A percentile compares a stretch with the other conserved stretches of the same genome.
Conservation (phyloP, 2,113 vertebrate species). For the Trinectes maculatus region DNA sequence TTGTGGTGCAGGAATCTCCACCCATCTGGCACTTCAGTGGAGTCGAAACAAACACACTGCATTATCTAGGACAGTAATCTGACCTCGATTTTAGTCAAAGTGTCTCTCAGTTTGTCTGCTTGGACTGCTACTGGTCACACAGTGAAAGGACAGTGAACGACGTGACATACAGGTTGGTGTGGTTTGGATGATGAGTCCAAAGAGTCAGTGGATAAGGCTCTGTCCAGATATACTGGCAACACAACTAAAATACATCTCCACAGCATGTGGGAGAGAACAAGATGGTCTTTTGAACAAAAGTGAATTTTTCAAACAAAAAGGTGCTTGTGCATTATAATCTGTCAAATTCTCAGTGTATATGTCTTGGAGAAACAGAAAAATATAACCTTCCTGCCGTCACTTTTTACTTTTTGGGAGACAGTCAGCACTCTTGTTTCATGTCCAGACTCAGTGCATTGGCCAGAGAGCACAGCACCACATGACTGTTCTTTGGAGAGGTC, state of each 20-base stretch:
- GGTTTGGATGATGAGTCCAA: not conserved
- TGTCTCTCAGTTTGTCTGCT: conserved; percentile 11
- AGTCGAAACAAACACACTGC: conserved; percentile 27
- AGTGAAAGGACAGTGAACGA: not conserved
- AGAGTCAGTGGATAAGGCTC: not conserved
- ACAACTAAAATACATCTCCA: not conserved
- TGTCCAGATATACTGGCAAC: not conserved
- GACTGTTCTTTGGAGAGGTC: conserved; percentile 80
- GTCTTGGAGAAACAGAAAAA: not conserved
- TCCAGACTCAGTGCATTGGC: conserved; percentile 73
- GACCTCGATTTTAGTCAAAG: conserved; percentile 41
- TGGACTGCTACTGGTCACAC: not conserved
- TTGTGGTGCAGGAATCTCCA: conserved; percentile 5
- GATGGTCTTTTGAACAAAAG: not conserved
- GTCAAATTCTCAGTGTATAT: not conserved
- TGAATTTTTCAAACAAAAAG: not conserved
- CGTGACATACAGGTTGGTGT: not conserved
- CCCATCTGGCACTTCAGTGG: conserved; percentile 8
- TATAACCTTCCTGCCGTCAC: not conserved
- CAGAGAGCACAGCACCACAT: conserved; percentile 80
- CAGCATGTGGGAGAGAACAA: not conserved
- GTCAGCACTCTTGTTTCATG: conserved; percentile 49
- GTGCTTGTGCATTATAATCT: not conserved
- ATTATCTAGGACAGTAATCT: conserved; percentile 35
- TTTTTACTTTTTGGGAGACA: conserved; percentile 1